These are phyloP conservation scores for Petrocephalus microphthalmus DNA, from an alignment of 2,113 vertebrate genomes.

Conservation along the genomic window DNA sequence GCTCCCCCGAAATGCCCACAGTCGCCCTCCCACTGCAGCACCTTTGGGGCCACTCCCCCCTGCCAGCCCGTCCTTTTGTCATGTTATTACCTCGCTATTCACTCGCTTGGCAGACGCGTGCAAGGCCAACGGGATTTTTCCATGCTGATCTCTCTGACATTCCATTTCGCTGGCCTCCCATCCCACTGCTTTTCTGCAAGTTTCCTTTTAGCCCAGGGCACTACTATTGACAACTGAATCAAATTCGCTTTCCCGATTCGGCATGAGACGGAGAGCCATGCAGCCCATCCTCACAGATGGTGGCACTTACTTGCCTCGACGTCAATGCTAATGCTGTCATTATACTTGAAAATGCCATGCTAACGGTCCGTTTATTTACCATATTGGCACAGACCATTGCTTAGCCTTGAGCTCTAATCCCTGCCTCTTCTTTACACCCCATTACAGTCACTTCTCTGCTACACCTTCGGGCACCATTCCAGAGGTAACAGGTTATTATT, in stretches of 20 bases:
- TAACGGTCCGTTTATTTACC: neutral
- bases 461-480: neutral
- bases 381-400: neutral
- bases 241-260: neutral
- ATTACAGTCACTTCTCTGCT: neutral
- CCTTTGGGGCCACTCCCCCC: neutral
- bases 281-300: neutral
- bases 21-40: neutral
- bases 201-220: neutral
- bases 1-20: neutral
- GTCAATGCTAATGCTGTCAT: neutral
- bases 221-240: neutral
- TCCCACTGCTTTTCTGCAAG: neutral
- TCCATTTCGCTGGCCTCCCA: neutral
- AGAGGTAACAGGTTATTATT: neutral
- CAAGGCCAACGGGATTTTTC: neutral
- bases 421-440: neutral
- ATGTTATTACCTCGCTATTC: conserved; percentile 1
- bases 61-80: neutral
- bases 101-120: neutral
- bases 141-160: neutral
- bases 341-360: neutral
- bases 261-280: neutral
- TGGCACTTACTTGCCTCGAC: neutral
- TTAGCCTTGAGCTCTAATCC: neutral